Evolutionary conservation across 2,797 vertebrate species (phyloP), one percentile per base, ranked within the genome.

Genomic region (Sardinella longiceps): DNA sequence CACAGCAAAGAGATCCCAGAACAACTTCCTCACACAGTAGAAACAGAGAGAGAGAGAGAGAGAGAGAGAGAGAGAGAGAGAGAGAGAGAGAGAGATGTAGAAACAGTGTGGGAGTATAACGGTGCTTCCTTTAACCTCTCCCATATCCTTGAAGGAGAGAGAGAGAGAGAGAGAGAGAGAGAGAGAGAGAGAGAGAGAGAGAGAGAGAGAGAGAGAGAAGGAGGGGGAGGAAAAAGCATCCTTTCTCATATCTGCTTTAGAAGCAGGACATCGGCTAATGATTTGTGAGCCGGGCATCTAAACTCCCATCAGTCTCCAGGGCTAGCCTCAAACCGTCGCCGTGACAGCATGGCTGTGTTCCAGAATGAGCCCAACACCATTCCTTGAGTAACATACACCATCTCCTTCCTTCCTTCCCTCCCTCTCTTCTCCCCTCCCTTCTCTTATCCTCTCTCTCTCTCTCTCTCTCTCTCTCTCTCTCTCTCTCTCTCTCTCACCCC

Each of bases 271-370:
- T 81, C 84, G 85, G 88, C 89, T 92, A 92, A 93, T 93, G 92
- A 93, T 92, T 91, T 87, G 91, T 92, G 90, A 90, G 88, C 86
- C 87, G 86, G 87, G 88, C 89, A 92, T 92, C 89, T 88, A 83
- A 90, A 89, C 91, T 90, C 90, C 90, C 90, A 94, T 94, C 92
- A 92, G 91, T 92, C 87, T 85, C 82, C 82, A 50, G 84, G 88
- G 86, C 82, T 82, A 84, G 66, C 66, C 84, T 85, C 92, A 91
- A 90, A 92, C 88, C 89, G 86, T 90, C 87, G 84, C 85, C 87
- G 85, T 92, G 91, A 89, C 91, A 94, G 89, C 84, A 86, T 84
- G 77, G 14, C 33, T 87, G 88, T 84, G 87, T 89, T 88, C 81
- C 87, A 82, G 85, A 88, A 84, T 84, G 88, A 82, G 51, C 84